Base-by-base conservation (phyloP, 2,113 vertebrate species). In the Thryonomys swinderianus region DNA sequence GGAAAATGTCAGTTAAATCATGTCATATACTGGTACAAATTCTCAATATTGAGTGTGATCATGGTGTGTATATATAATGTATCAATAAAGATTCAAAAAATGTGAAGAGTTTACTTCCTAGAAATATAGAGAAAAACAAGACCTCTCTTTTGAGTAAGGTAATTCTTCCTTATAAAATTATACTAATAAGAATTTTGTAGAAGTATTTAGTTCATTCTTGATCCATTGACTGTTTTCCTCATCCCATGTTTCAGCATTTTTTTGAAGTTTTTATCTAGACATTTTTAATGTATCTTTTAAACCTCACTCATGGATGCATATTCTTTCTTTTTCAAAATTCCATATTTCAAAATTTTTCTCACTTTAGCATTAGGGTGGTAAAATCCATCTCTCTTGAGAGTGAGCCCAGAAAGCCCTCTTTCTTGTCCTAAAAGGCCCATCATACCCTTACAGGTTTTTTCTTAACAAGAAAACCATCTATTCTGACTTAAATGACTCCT, bases 131-230 rank as follows among this genome's bases (percentile, higher is more conserved):
- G 25, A 20, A 80, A 94, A 84, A 57, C 27, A 71, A 80, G 40
- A 79, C 5, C 9, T 74, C 32, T 71, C 18, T 86, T 91, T 64
- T 88, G 57, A n/a, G 45, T 84, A 67, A 73, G 40, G 27, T 55
- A 86, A 81, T 76, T 90, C 25, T 61, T 80, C 61, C 53, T 13
- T 69, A 74, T 16, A n/a, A 40, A 84, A 51, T 96, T 84, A 59
- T 1, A 79, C 30, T 73, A 42, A 51, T 79, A 34, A 89, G 66
- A 84, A 51, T 23, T 79, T 95, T 86, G 32, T 95, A 79, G 57
- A 95, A 57, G 82, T 2, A 23, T 53, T 45, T 4, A 66, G 11
- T 20, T 64, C 40, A 89, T 34, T 89, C 32, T 93, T 79, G 87
- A 92, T 80, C 25, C 90, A 74, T 1, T 87, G 23, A 64, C 20